Evolutionary conservation across 2,797 vertebrate genomes (phyloP), one percentile per base, ranked within the genome.

Genomic region (Sebastes cheni): DNA sequence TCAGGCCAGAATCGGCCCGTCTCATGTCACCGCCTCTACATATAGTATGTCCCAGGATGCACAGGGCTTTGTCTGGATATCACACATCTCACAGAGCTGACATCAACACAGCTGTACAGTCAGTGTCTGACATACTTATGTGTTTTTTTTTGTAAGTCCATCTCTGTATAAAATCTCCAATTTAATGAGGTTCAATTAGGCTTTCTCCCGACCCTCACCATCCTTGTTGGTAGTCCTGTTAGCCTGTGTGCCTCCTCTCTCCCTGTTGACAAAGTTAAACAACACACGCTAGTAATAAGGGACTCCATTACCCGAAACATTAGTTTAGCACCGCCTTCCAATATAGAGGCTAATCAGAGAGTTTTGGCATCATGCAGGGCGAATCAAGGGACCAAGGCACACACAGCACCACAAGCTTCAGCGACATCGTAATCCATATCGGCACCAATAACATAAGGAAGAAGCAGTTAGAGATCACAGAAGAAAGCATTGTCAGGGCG

Each of bases 71-170:
- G 58, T 84, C 61, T 77, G 75, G 58, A 70, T 78, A 82, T 87
- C 68, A 66, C 76, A 90, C 85, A 82, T 76, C 82, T 91, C 86
- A 89, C 64, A 80, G 84, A 78, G 72, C 83, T 74, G 65, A 84
- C 84, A 55, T 88, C 80, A 90, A 85, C 89, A 87, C 88, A 90
- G 88, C 87, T 92, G 90, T 30, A 81, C 58, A 46, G 66, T 70
- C 61, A 22, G 39, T 8, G 62, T 60, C 32, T 34, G 62, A 32
- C 36, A 62, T 23, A 32, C 13, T 8, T 66, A 46, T 12, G 18
- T 5, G 4, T 4, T 50, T 61, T 29, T 12, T 10, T 10, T 56
- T 70, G 36, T 62, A 39, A 22, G 16, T 50, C 9, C 50, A 8
- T 42, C 11, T 27, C 58, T 23, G 52, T 23, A 4, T 46, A 18